Evolutionary conservation across 2,797 vertebrate species (phyloP), one percentile per base, ranked within the genome.

Genomic region (Oceanodroma leucorhoa): DNA sequence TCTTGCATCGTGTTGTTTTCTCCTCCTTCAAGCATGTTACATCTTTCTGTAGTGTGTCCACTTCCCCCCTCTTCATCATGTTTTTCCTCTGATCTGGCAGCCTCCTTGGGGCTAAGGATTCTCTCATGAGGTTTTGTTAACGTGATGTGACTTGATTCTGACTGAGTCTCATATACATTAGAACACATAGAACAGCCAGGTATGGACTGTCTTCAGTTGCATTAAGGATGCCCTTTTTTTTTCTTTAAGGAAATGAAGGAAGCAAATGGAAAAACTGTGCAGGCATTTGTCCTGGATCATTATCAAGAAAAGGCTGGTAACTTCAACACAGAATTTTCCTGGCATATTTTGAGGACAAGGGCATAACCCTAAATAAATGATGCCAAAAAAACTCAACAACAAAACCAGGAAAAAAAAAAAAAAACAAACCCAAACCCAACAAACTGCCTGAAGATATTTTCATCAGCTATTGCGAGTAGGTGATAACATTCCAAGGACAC

Each of bases 331-430:
- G 98, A 98, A 89, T 96, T 5, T 98, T 75, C 98, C 97, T 4
- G 97, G 94, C 4, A 96, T 98, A 81, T 98, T 98, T 73, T 88
- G 98, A 71, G 98, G 98, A 5, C 61, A 98, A 91, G 98, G 97
- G 1, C 97, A 98, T 58, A 98, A 98, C 89, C 97, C 97, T 32
- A 98, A 98, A 96, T 97, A 98, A 76, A 98, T 97, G 16, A 98
- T 97, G 96, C 93, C 94, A 43, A 96, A 98, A 97, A 86, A 97
- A 96, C 3, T 16, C 21, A 5, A 11, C 27, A 86, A 29, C 16
- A n/a, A 97, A 95, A 98, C 17, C n/a, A n/a, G n/a, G n/a, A n/a
- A 40, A 9, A 3, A 46, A 23, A 23, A 43, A 43, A 32, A 51
- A 29, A 55, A 65, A 7, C 36, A 32, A 18, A 1, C 24, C 10